A percentile compares a stretch with the other conserved stretches of the same genome.
phyloP scores from a whole-genome alignment of 1,140 invertebrate genomes.

The Ditylenchus dipsaci region DNA sequence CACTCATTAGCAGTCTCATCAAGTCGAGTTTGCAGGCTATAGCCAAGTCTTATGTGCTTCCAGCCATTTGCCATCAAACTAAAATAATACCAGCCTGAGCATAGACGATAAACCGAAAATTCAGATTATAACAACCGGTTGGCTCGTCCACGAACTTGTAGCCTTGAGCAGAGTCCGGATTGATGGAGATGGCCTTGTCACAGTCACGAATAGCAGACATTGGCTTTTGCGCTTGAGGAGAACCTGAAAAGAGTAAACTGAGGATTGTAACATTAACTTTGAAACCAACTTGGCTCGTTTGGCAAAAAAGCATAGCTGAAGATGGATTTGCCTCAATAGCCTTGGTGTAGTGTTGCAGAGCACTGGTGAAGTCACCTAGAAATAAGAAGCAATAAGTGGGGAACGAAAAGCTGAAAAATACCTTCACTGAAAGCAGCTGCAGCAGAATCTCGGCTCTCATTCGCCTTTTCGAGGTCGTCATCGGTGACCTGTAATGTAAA shows the following conservation, averaged over 20 bases:
- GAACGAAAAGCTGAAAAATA: not conserved
- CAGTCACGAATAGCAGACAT: slow-evolving; percentile 85
- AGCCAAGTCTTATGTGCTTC: slow-evolving; percentile 76
- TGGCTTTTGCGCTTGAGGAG: slow-evolving; percentile 74
- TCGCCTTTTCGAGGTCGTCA: slow-evolving; percentile 42
- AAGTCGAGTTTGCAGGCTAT: slow-evolving; percentile 83
- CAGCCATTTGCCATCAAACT: slow-evolving; percentile 78
- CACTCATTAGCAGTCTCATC: slow-evolving; percentile 83
- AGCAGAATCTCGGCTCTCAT: slow-evolving; percentile 68
- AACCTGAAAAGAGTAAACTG: too few relatives aligned
- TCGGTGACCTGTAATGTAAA: slow-evolving; percentile 26
- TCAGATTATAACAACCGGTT: too few relatives aligned
- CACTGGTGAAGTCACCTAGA: slow-evolving; percentile 67
- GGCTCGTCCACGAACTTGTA: slow-evolving; percentile 85
- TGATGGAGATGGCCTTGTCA: slow-evolving; percentile 75
- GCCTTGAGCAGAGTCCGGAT: slow-evolving; percentile 80
- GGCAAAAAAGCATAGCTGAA: slow-evolving; percentile 75
- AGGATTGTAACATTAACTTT: too few relatives aligned
- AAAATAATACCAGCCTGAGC: too few relatives aligned
- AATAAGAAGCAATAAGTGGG: not conserved
- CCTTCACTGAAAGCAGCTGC: slow-evolving; percentile 64
- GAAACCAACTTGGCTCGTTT: slow-evolving; percentile 71
- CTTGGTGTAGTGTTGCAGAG: slow-evolving; percentile 75
- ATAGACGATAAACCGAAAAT: too few relatives aligned
- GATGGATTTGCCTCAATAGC: slow-evolving; percentile 78